Percentiles rank a stretch among this genome's conserved stretches.
phyloP scores from a whole-genome alignment of 2,888 invertebrate genomes.

The Spicauda simplicius region DNA sequence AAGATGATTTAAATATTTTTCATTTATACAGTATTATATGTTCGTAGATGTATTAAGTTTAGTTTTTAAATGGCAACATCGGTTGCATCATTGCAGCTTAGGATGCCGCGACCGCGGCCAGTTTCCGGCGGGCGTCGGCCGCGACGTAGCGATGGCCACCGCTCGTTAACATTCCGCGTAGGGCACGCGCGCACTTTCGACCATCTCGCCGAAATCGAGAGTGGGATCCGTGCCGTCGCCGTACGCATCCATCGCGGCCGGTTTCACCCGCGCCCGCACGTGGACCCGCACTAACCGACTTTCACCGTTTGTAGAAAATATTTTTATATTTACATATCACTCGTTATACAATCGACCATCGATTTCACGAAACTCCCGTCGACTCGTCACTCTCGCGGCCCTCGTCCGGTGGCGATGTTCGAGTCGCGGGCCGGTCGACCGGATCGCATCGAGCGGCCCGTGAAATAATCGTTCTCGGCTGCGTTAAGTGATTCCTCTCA shows the following conservation, averaged over 20 bases:
- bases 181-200: conserved; percentile 49
- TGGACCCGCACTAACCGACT: conserved; percentile 49
- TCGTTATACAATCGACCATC: conserved; percentile 52
- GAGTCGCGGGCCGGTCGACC: background rate
- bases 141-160: background rate
- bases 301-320: conserved; percentile 62
- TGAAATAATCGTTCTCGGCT: conserved; percentile 33
- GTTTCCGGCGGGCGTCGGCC: background rate
- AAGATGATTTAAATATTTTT: background rate
- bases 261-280: conserved; percentile 46
- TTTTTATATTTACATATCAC: conserved; percentile 57
- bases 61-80: background rate
- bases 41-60: background rate
- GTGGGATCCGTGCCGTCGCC: conserved; percentile 51
- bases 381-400: conserved; percentile 6
- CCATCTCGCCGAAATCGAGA: conserved; percentile 64
- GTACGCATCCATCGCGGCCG: conserved; percentile 37
- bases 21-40: background rate
- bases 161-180: conserved; percentile 51
- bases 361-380: conserved; percentile 38
- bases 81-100: conserved; percentile 1
- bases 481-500: background rate
- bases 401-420: background rate
- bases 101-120: background rate
- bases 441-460: conserved; percentile 14